Evolutionary conservation across 2,797 vertebrate genomes (phyloP).

Genomic region (Cichlasoma orientale): DNA sequence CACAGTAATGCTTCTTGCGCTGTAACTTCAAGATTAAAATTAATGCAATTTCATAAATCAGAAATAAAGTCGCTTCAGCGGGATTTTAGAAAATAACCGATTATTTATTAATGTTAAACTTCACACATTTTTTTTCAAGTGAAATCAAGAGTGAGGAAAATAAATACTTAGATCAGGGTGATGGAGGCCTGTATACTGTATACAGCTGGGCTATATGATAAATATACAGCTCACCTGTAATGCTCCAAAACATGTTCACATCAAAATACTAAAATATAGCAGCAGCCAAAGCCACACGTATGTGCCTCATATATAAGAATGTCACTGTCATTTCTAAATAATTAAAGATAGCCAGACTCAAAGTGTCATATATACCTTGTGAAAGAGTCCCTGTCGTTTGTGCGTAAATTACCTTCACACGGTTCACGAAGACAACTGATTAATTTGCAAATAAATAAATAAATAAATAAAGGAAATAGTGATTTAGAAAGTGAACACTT

Average conservation of each 20-base stretch:
- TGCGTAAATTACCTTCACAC: conserved; percentile 52
- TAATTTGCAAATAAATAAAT: conserved; percentile 2
- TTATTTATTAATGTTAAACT: conserved; percentile 79
- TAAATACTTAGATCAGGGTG: conserved; percentile 58
- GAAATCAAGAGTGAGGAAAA: conserved; percentile 69
- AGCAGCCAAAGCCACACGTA: conserved; percentile 71
- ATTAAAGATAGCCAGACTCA: conserved; percentile 52
- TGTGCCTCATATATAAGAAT: conserved; percentile 58
- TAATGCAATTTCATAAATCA: neutral
- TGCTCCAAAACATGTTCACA: conserved; percentile 69
- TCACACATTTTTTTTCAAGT: conserved; percentile 77
- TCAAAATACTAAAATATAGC: conserved; percentile 77
- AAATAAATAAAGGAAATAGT: neutral
- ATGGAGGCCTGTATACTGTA: conserved; percentile 28
- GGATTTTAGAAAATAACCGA: conserved; percentile 72
- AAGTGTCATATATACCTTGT: conserved; percentile 51
- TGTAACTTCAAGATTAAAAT: neutral
- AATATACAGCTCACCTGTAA: conserved; percentile 51
- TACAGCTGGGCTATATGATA: conserved; percentile 40
- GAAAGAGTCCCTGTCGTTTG: conserved; percentile 39
- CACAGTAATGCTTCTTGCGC: neutral
- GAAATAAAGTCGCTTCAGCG: conserved; percentile 33
- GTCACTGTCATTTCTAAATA: conserved; percentile 52
- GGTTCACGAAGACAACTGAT: conserved; percentile 41
- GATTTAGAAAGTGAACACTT: conserved; percentile 21